Conservation (phyloP, 2,888 invertebrate genomes). For the Tinea semifulvella region DNA sequence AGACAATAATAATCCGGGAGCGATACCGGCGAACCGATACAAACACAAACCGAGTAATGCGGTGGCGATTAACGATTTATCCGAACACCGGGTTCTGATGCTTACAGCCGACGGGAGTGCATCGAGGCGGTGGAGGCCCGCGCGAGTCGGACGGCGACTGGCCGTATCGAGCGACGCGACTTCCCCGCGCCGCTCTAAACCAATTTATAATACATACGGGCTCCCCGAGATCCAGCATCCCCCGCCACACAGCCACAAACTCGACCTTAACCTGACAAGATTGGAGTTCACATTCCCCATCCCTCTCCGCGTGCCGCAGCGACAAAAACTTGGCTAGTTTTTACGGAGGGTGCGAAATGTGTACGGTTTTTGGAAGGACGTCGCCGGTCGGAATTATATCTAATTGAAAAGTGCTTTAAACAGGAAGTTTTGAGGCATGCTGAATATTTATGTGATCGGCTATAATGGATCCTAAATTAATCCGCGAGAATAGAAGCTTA, state of each 20-base stretch:
- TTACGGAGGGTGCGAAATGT: conserved; percentile 60
- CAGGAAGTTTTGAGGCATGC: conserved; percentile 11
- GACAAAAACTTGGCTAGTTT: conserved; percentile 56
- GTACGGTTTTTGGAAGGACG: conserved; percentile 28
- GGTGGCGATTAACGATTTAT: conserved; percentile 4
- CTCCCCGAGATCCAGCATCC: conserved; percentile 55
- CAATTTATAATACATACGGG: conserved; percentile 66
- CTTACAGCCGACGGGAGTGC: not conserved
- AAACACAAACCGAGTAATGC: conserved; percentile 10
- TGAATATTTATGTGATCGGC: conserved; percentile 12
- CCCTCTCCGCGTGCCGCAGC: conserved; percentile 47
- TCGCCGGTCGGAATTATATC: conserved; percentile 23
- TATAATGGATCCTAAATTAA: not conserved
- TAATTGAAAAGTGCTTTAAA: conserved; percentile 45
- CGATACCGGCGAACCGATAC: conserved; percentile 5
- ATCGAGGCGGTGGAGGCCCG: conserved; percentile 23
- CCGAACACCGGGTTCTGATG: conserved; percentile 9
- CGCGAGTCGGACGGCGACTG: conserved; percentile 44
- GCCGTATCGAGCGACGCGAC: conserved; percentile 55
- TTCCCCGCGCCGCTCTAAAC: conserved; percentile 60
- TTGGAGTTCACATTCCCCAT: conserved; percentile 21
- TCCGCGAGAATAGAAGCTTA: not conserved
- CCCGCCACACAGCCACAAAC: conserved; percentile 28
- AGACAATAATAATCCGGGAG: not conserved
- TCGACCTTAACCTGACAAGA: conserved; percentile 24